Base-by-base conservation (phyloP, 2,797 vertebrate genomes). In the Aselliscus stoliczkanus region DNA sequence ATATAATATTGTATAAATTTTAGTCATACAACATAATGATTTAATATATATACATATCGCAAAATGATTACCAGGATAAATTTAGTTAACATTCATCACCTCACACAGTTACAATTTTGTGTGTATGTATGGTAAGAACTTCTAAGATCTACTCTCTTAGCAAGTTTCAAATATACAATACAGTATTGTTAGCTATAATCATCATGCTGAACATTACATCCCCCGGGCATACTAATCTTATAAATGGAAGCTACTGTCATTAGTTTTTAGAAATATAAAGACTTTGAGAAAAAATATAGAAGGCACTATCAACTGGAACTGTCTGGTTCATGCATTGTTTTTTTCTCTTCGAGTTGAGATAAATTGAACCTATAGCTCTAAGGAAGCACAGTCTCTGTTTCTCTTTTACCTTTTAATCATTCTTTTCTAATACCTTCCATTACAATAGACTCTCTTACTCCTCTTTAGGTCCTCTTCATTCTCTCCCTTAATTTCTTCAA, bases 261-360 rank as follows among this genome's bases (percentile, higher is more conserved):
- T 75, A 62, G 58, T 50, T 86, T 94, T 88, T 39, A 93, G 75
- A 94, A 80, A 65, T 27, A 91, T 18, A 86, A 84, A 73, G 56
- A 88, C 42, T 44, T 37, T 14, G n/a, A 9, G 44, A 60, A 80
- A 52, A 11, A 65, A 65, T 27, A 54, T 9, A 54, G 50, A 83
- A 65, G 37, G 73, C 44, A 56, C 23, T 29, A 44, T 37, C 15
- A 18, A 75, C 39, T 56, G 52, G 39, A 73, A 52, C 34, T 50
- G 77, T 72, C 69, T 2, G 2, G 15, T 58, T 91, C 21, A 12
- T 60, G 37, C 21, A 44, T 88, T 65, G 88, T n/a, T 70, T 67
- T 64, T 70, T 44, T 67, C 37, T n/a, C 14, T 72, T 58, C 25
- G 25, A 77, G 44, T 42, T 84, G 29, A 85, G 58, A 75, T 84